phyloP scores from a whole-genome alignment of 2,113 vertebrate genomes.

The Numenius arquata region DNA sequence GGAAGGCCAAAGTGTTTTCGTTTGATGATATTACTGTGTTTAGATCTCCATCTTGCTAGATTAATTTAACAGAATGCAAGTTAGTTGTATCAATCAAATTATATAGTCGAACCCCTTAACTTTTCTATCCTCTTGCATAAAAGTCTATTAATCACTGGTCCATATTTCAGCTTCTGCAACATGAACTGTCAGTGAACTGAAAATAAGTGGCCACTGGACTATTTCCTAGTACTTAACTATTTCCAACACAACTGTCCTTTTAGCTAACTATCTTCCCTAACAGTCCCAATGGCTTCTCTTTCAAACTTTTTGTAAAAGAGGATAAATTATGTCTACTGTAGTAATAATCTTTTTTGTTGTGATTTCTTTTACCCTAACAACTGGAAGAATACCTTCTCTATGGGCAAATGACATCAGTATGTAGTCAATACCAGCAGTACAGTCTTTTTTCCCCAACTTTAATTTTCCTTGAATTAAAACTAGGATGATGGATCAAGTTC shows the following conservation, averaged over 20 bases:
- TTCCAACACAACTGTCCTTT: not conserved
- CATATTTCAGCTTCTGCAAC: not conserved
- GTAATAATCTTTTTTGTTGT: not conserved
- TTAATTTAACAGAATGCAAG: not conserved
- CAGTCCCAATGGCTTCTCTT: not conserved
- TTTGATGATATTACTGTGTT: not conserved
- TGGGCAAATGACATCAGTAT: not conserved
- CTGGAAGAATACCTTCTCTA: not conserved
- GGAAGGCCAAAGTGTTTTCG: not conserved
- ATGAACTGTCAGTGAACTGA: not conserved
- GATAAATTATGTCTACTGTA: not conserved
- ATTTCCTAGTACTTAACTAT: not conserved
- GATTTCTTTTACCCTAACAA: not conserved
- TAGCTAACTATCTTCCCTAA: not conserved
- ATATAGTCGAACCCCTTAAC: not conserved
- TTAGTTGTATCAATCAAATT: not conserved
- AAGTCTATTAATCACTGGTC: not conserved
- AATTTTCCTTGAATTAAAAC: not conserved
- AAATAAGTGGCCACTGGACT: not conserved
- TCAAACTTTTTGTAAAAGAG: not conserved
- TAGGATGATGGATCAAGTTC: not conserved
- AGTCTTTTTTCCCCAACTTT: not conserved
- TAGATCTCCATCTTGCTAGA: not conserved
- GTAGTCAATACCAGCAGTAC: not conserved
- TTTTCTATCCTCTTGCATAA: not conserved